phyloP scores from a whole-genome alignment of 2,888 invertebrate genomes.

The Lithosia quadra region DNA sequence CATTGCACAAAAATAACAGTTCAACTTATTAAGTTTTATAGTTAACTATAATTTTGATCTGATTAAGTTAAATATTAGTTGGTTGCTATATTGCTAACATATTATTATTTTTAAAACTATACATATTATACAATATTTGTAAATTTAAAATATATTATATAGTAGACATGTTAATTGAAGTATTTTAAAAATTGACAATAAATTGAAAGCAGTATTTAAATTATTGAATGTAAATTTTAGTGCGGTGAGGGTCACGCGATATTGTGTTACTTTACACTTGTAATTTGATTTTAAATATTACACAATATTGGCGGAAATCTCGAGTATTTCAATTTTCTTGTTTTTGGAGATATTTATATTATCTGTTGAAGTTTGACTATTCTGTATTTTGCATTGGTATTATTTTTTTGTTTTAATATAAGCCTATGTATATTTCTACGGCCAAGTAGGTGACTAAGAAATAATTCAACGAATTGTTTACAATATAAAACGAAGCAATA shows the following conservation, averaged over 20 bases:
- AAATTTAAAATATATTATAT: conserved; percentile 33
- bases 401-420: conserved; percentile 75
- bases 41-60: conserved; percentile 56
- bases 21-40: conserved; percentile 60
- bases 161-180: conserved; percentile 62
- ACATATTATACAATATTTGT: conserved; percentile 39
- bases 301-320: conserved; percentile 35
- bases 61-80: conserved; percentile 55
- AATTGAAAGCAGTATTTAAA: conserved; percentile 84
- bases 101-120: conserved; percentile 51
- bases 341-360: conserved; percentile 79
- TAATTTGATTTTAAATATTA: conserved; percentile 49
- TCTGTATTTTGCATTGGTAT: conserved; percentile 82
- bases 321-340: conserved; percentile 66
- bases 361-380: conserved; percentile 80
- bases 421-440: conserved; percentile 71
- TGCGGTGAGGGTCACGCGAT: conserved; percentile 33
- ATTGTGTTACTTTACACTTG: conserved; percentile 44
- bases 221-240: conserved; percentile 61
- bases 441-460: conserved; percentile 67
- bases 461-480: conserved; percentile 84
- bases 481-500: conserved; percentile 81
- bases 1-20: conserved; percentile 73
- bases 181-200: conserved; percentile 83
- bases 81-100: conserved; percentile 57